Evolutionary conservation across 2,888 invertebrate species (phyloP).

Genomic region (Thecophora atra): DNA sequence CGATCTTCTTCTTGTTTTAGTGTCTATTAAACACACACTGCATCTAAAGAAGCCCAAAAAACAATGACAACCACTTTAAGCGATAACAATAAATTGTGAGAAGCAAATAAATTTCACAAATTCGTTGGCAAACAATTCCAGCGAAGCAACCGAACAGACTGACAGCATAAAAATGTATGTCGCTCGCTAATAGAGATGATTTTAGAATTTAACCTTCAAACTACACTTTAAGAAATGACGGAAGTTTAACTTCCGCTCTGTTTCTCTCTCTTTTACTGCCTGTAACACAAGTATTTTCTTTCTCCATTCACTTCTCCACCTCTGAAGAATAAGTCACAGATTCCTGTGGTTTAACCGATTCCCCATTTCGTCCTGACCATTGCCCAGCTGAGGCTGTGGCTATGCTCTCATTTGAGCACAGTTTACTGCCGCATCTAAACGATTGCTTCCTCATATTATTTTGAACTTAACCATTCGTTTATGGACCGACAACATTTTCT

Average conservation of each 20-base stretch:
- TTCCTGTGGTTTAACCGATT: constrained; percentile 21
- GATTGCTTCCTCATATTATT: not conserved
- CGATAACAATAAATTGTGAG: not conserved
- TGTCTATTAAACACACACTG: not conserved
- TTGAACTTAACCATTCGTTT: constrained; percentile 15
- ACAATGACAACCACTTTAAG: not conserved
- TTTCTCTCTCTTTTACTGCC: too few species aligned
- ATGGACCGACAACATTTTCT: not conserved
- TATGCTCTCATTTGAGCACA: not conserved
- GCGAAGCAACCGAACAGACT: too few species aligned
- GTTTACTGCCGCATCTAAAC: not conserved
- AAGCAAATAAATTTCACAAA: not conserved
- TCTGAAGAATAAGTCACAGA: too few species aligned
- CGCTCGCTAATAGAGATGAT: too few species aligned
- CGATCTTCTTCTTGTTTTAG: not conserved
- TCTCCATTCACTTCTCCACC: not conserved
- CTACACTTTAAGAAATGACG: too few species aligned
- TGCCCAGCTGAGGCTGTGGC: too few species aligned
- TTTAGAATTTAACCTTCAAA: too few species aligned
- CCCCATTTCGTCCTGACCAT: not conserved
- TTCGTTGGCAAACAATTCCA: not conserved
- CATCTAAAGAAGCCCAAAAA: not conserved
- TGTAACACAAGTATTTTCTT: too few species aligned
- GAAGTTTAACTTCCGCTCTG: too few species aligned
- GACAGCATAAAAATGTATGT: not conserved